These are phyloP conservation scores for Entomobrya multifasciata DNA, from an alignment of 2,888 invertebrate species.

Conservation along the genomic window DNA sequence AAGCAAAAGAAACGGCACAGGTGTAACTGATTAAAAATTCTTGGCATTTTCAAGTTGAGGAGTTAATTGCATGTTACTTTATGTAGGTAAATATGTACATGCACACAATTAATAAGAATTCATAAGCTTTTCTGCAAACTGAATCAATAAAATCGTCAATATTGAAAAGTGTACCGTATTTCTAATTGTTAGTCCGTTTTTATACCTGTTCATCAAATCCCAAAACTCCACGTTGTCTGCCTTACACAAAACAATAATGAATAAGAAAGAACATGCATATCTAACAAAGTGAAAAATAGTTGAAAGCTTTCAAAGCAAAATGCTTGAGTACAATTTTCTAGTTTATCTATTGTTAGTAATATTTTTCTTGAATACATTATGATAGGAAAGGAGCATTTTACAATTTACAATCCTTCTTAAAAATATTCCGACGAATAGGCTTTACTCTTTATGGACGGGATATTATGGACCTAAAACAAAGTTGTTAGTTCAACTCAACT, in stretches of 20 bases:
- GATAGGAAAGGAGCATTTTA: background rate
- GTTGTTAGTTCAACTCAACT: background rate
- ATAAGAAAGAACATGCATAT: background rate
- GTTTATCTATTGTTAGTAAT: constrained; percentile 21
- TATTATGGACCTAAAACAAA: constrained; percentile 9
- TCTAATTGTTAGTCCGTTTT: background rate
- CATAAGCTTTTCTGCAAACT: background rate
- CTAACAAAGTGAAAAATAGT: background rate
- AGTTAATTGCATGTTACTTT: constrained; percentile 13
- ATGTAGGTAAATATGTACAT: background rate
- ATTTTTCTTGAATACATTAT: constrained; percentile 35
- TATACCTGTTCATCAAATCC: constrained; percentile 17
- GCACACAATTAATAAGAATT: background rate
- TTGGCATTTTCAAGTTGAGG: constrained; percentile 52
- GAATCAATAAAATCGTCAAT: background rate
- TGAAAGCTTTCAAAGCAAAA: constrained; percentile 17
- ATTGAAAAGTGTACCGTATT: constrained; percentile 22
- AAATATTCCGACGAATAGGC: constrained; percentile 19
- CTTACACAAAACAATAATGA: background rate
- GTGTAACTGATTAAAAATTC: constrained; percentile 64
- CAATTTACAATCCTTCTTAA: background rate
- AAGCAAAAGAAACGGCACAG: constrained; percentile 41
- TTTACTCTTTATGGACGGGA: constrained; percentile 12
- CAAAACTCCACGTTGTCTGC: constrained; percentile 22
- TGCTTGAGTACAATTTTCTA: constrained; percentile 25